These are phyloP conservation scores for Nothocercus nigrocapillus DNA, from an alignment of 2,113 vertebrate species.

Conservation along the genomic window DNA sequence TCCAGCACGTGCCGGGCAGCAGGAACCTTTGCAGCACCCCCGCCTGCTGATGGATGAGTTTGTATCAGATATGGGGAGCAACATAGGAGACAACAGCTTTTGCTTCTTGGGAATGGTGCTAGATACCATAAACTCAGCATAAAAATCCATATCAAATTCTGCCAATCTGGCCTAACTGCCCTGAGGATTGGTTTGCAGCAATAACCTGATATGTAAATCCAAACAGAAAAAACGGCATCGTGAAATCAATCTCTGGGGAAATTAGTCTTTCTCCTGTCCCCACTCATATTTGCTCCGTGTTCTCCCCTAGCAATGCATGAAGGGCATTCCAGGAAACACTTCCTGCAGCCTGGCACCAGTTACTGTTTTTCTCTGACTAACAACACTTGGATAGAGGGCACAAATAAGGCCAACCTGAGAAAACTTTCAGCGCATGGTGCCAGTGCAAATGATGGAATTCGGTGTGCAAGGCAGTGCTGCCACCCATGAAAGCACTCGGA, in stretches of 20 bases:
- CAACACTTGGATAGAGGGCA: fast-evolving
- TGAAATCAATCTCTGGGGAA: neutral
- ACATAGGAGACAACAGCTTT: neutral
- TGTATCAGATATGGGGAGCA: neutral
- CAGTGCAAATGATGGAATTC: neutral
- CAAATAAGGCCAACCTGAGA: neutral
- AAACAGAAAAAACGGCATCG: neutral
- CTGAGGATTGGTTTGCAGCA: neutral
- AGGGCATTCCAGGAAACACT: neutral
- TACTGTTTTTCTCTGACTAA: neutral
- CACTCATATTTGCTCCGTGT: neutral
- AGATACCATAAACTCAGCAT: slow-evolving; percentile 1
- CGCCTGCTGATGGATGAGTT: neutral
- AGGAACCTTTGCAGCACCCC: neutral
- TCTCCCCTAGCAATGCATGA: neutral
- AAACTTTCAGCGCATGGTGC: neutral
- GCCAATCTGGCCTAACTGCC: neutral
- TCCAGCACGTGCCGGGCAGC: neutral
- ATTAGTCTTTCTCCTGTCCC: neutral
- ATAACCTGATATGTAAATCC: neutral
- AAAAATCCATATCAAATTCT: neutral
- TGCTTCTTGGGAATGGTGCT: neutral
- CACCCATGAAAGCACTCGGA: neutral
- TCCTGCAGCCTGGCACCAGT: neutral
- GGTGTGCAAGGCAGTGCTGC: neutral